phyloP scores from a whole-genome alignment of 2,113 vertebrate genomes.

The Delphinus delphis region DNA sequence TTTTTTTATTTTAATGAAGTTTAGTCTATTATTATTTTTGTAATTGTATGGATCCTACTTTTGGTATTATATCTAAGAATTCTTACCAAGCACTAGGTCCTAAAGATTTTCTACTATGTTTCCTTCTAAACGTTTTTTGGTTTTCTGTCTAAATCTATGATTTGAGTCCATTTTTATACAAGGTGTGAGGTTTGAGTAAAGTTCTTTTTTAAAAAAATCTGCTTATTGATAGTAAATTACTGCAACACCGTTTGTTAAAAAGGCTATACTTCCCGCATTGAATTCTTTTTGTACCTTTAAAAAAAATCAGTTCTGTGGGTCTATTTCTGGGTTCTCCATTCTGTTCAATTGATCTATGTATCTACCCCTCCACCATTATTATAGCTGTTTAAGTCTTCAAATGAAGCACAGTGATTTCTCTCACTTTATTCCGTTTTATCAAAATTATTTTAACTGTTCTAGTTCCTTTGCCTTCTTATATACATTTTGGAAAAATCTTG shows the following conservation, averaged over 20 bases:
- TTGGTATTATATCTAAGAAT: not conserved
- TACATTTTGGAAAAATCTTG: not conserved
- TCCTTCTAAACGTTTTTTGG: not conserved
- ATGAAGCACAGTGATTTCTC: not conserved
- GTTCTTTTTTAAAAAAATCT: not conserved
- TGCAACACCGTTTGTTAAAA: not conserved
- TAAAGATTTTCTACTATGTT: not conserved
- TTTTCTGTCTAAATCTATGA: not conserved
- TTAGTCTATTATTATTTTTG: not conserved
- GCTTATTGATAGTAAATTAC: not conserved
- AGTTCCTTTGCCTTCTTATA: not conserved
- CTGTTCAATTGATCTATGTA: not conserved
- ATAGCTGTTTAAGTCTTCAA: not conserved
- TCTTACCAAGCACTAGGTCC: not conserved
- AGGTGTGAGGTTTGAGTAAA: not conserved
- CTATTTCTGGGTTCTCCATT: not conserved
- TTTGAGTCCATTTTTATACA: not conserved
- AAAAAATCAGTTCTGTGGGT: not conserved
- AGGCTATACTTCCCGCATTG: not conserved
- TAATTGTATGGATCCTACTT: not conserved
- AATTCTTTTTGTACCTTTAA: not conserved
- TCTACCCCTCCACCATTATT: not conserved
- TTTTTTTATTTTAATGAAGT: not conserved
- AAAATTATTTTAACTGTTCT: not conserved
- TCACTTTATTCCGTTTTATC: not conserved